Percentiles rank a stretch among this genome's conserved stretches.
These are phyloP conservation scores for Enoplosus armatus DNA, from an alignment of 2,797 vertebrate species.

Conservation along the genomic window DNA sequence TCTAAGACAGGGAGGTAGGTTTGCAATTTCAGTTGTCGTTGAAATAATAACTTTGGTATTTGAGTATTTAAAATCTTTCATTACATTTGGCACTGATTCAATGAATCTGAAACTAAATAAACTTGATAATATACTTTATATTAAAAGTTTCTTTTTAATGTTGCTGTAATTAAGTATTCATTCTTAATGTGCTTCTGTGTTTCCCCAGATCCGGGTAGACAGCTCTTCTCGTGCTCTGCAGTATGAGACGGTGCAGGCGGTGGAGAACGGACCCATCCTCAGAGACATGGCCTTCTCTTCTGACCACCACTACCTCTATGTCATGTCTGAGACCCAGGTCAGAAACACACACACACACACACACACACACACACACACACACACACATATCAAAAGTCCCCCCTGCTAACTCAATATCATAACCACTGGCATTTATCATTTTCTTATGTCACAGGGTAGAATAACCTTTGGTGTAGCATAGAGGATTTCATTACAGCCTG, in stretches of 20 bases:
- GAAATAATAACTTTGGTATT: too few relatives aligned
- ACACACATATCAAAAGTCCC: constrained; percentile 2
- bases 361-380: constrained; percentile 16
- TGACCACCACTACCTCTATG: constrained; percentile 94
- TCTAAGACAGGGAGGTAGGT: neutral
- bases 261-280: constrained; percentile 91
- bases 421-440: constrained; percentile 57
- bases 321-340: constrained; percentile 98
- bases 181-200: constrained; percentile 33
- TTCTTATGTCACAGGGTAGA: constrained; percentile 54
- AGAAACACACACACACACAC: constrained; percentile 35
- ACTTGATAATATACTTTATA: neutral
- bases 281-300: constrained; percentile 97
- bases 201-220: constrained; percentile 92
- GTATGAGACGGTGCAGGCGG: constrained; percentile 95
- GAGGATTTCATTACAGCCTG: constrained; percentile 52
- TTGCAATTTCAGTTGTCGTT: neutral
- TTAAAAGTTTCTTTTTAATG: neutral
- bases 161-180: neutral
- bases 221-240: constrained; percentile 90
- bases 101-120: neutral
- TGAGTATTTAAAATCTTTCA: too few relatives aligned
- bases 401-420: constrained; percentile 42
- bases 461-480: constrained; percentile 51
- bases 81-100: too few relatives aligned